Evolutionary conservation across 2,113 vertebrate species (phyloP).

Genomic region (Mellivora capensis): DNA sequence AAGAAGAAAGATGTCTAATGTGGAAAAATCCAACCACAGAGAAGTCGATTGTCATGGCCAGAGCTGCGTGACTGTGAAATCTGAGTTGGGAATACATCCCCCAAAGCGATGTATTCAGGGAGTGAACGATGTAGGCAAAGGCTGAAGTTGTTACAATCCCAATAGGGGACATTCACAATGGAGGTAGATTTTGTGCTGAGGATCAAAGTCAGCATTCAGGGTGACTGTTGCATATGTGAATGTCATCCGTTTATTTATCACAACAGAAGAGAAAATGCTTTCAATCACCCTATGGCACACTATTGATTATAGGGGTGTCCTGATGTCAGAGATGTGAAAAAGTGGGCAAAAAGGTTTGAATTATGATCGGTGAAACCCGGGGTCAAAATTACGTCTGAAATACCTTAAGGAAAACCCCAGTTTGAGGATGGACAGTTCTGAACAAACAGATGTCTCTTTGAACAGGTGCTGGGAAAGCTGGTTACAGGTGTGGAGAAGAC

Average conservation of each 20-base stretch:
- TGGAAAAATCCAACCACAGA: not conserved
- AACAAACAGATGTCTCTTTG: not conserved
- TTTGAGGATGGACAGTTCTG: not conserved
- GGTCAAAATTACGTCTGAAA: too few relatives aligned
- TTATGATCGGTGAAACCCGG: not conserved
- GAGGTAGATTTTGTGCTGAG: not conserved
- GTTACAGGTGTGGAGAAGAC: not conserved
- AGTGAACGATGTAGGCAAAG: too few relatives aligned
- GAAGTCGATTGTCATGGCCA: not conserved
- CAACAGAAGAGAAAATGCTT: not conserved
- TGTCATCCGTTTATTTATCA: not conserved
- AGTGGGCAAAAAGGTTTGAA: not conserved
- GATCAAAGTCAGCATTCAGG: not conserved
- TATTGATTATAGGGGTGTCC: not conserved
- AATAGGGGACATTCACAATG: too few relatives aligned
- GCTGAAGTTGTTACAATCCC: not conserved
- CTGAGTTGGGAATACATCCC: not conserved
- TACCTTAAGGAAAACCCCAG: not conserved
- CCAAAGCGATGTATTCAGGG: not conserved
- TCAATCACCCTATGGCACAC: not conserved
- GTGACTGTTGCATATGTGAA: not conserved
- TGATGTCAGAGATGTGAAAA: not conserved
- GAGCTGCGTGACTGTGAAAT: not conserved
- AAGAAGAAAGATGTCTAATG: not conserved
- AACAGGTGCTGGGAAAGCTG: not conserved